Percentiles rank a stretch among this genome's conserved stretches.
These are phyloP conservation scores for Hirtodrosophila duncani DNA, from an alignment of 2,888 invertebrate species.

Conservation along the genomic window DNA sequence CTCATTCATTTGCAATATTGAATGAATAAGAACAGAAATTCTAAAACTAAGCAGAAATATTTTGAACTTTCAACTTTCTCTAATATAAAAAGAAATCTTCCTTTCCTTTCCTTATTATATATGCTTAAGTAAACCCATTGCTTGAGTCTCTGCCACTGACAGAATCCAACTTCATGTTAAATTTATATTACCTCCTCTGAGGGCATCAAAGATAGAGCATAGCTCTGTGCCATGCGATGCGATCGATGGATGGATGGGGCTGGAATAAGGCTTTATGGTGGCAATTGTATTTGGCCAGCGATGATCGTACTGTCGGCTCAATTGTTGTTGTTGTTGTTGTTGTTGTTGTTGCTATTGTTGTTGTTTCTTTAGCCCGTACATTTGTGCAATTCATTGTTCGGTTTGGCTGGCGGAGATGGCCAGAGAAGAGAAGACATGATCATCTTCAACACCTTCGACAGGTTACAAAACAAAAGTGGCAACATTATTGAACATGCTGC, in stretches of 20 bases:
- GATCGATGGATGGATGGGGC: conserved; percentile 39
- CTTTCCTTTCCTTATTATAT: too few species aligned
- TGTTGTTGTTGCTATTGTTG: conserved; percentile 20
- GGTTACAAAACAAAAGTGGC: conserved; percentile 77
- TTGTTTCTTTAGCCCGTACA: conserved; percentile 50
- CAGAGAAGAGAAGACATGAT: conserved; percentile 69
- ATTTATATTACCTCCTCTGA: too few species aligned
- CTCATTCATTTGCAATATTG: too few species aligned
- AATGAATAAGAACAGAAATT: too few species aligned
- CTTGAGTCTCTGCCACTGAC: too few species aligned
- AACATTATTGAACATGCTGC: conserved; percentile 73
- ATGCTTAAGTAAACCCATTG: too few species aligned
- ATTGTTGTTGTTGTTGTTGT: conserved; percentile 51
- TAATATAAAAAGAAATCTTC: too few species aligned
- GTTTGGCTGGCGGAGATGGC: conserved; percentile 28
- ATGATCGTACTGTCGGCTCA: conserved; percentile 58
- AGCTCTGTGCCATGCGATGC: too few species aligned
- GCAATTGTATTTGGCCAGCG: conserved; percentile 68
- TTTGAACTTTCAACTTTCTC: too few species aligned
- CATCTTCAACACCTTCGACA: conserved; percentile 79
- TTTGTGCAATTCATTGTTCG: conserved; percentile 71
- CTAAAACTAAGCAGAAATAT: too few species aligned
- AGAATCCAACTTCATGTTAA: too few species aligned
- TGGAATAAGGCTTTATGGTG: conserved; percentile 63
- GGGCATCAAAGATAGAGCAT: too few species aligned